Base-by-base conservation (phyloP, 2,888 invertebrate species). In the Leptopilina syphax region DNA sequence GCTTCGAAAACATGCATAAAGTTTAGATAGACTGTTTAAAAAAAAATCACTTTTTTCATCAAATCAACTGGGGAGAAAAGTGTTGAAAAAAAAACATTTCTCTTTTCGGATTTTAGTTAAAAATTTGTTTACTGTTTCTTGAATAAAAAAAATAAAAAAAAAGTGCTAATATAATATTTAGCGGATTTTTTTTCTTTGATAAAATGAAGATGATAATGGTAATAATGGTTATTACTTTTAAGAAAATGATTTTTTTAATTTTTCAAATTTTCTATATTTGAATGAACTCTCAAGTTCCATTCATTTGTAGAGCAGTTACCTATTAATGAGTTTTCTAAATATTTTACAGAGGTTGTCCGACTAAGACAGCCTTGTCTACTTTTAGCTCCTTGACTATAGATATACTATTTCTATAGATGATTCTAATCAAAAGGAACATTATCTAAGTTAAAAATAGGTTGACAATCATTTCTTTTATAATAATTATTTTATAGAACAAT, bases 41-140 rank as follows among this genome's bases (percentile, higher is more conserved):
- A 24, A 77, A 79, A 67, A 47, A 70, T 47, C 65, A 73, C 18
- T 24, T 4, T 66, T 79, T 77, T 12, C 50, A 34, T 54, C n/a
- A 8, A 27, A 13, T 1, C 34, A 7, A 70, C 50, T 18, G 7
- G 50, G 50, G 12, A 18, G 18, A 18, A 18, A 18, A 18, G 18
- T 18, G 18, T 18, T 18, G 18, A 18, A 18, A 18, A 18, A 18
- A 18, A 18, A 18, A 18, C 18, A 18, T 18, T 18, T 18, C 18
- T 18, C 18, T 18, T 18, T 18, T 18, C 18, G 18, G 18, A 18
- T 18, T 18, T 18, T 18, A 18, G 18, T 18, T 18, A 18, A 18
- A 18, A 18, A 18, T 18, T 18, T 18, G 18, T 18, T 18, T 18
- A 18, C 18, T 18, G 18, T 18, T 18, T 18, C 18, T 18, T 18